Percentiles rank a stretch among this genome's conserved stretches.
These are phyloP conservation scores for Tenthredo livida DNA, from an alignment of 2,888 invertebrate species.

Conservation along the genomic window DNA sequence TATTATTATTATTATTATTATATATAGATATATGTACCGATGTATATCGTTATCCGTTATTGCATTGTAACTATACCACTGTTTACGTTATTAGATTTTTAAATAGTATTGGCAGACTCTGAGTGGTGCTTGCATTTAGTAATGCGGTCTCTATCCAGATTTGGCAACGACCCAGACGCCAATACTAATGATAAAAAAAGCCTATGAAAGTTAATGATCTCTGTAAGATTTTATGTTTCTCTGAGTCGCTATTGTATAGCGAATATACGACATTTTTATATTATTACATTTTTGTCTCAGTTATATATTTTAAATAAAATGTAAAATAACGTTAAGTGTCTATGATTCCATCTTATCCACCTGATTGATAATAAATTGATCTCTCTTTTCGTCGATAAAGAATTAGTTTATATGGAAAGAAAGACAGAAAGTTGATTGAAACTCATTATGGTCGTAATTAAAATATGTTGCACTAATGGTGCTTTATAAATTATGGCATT, in stretches of 20 bases:
- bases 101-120: not conserved
- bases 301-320: conserved; percentile 24
- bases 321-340: not conserved
- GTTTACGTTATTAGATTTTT: conserved; percentile 14
- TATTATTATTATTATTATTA: not conserved
- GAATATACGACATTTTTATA: not conserved
- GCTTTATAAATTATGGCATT: not conserved
- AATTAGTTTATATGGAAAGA: not conserved
- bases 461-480: not conserved
- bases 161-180: not conserved
- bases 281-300: conserved; percentile 8
- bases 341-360: not conserved
- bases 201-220: not conserved
- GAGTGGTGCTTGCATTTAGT: not conserved
- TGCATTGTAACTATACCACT: not conserved
- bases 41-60: not conserved
- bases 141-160: not conserved
- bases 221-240: not conserved
- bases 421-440: not conserved
- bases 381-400: not conserved
- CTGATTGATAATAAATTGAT: not conserved
- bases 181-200: not conserved
- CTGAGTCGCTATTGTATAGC: conserved; percentile 3
- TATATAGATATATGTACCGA: not conserved
- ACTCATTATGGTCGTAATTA: not conserved